Conservation (phyloP, 2,113 vertebrate species). For the Agapornis roseicollis region DNA sequence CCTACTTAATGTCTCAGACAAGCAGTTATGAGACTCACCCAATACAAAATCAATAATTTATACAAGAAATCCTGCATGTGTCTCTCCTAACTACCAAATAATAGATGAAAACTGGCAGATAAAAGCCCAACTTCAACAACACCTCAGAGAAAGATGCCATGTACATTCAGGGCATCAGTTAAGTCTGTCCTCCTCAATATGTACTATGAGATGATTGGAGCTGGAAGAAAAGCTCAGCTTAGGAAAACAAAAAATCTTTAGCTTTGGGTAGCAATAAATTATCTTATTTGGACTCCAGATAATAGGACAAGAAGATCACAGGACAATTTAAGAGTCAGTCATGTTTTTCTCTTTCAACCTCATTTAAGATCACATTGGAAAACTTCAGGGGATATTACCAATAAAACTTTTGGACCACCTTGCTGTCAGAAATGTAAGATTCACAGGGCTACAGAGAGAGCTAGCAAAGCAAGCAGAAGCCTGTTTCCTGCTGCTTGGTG, state of each 20-base stretch:
- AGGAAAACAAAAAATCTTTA: background rate
- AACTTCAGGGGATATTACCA: background rate
- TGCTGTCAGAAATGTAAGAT: background rate
- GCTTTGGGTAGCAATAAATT: slow-evolving; percentile 9
- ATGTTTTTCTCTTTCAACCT: background rate
- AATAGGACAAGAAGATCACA: background rate
- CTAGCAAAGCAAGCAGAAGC: background rate
- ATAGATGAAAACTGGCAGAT: slow-evolving; percentile 60
- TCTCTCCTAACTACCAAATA: slow-evolving; percentile 49
- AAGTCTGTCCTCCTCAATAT: slow-evolving; percentile 4
- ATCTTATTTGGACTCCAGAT: background rate
- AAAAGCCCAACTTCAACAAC: slow-evolving; percentile 36
- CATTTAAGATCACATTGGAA: background rate
- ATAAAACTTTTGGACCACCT: background rate
- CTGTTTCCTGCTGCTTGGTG: background rate
- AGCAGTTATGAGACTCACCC: slow-evolving; percentile 6
- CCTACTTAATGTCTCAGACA: background rate
- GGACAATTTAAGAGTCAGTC: background rate
- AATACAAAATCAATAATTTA: slow-evolving; percentile 57
- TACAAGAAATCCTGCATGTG: slow-evolving; percentile 31
- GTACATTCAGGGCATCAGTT: background rate
- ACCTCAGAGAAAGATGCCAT: background rate
- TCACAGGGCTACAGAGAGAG: background rate
- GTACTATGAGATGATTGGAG: background rate
- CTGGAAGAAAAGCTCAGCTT: background rate